Evolutionary conservation across 2,888 invertebrate species (phyloP).

Genomic region (Mesopsocus fuscifrons): DNA sequence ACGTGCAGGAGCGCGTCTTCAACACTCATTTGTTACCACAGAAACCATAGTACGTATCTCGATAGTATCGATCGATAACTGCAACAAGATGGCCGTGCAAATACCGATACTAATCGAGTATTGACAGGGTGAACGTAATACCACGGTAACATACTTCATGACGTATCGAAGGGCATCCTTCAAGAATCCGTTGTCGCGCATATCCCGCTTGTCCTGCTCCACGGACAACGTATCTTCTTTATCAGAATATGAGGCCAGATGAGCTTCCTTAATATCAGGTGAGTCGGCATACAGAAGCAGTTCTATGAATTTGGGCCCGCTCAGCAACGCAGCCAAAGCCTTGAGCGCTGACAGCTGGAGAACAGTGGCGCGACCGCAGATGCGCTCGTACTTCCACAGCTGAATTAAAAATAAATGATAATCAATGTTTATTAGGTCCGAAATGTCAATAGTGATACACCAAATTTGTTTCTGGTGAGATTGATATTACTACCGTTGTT

Average conservation of each 20-base stretch:
- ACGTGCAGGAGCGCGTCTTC: no score
- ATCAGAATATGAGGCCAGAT: constrained; percentile 10
- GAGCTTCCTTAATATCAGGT: constrained; percentile 15
- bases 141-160: constrained; percentile 21
- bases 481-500: no score
- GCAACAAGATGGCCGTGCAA: no score
- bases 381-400: constrained; percentile 23
- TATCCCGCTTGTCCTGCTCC: constrained; percentile 15
- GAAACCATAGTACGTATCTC: no score
- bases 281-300: constrained; percentile 27
- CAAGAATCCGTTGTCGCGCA: constrained; percentile 14
- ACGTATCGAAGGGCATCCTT: constrained; percentile 23
- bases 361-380: constrained; percentile 28
- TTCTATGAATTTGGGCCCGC: constrained; percentile 33
- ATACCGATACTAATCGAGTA: no score
- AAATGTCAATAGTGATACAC: no score
- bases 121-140: no score
- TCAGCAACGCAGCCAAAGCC: constrained; percentile 30
- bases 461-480: no score
- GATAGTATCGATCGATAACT: no score
- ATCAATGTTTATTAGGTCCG: no score
- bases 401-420: neutral
- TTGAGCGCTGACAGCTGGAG: constrained; percentile 37
- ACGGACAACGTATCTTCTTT: constrained; percentile 12
- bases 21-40: no score